Percentiles rank a stretch among this genome's conserved stretches.
These are phyloP conservation scores for Castor canadensis DNA, from an alignment of 2,113 vertebrate genomes.

Conservation along the genomic window DNA sequence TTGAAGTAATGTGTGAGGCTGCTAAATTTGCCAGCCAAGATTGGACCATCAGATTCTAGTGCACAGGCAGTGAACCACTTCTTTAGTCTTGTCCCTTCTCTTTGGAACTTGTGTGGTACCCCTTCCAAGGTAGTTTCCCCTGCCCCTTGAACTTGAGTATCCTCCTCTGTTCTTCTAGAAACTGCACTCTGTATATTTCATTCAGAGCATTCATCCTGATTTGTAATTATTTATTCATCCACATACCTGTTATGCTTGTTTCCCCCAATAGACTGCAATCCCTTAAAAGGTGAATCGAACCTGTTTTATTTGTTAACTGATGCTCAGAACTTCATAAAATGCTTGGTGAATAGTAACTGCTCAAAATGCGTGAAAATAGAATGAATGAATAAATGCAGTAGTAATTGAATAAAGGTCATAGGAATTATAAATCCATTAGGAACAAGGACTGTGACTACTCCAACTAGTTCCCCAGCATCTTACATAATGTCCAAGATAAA, in stretches of 20 bases:
- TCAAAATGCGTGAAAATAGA: not conserved
- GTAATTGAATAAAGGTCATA: not conserved
- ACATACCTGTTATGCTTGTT: not conserved
- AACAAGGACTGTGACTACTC: not conserved
- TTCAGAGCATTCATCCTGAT: not conserved
- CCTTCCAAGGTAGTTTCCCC: not conserved
- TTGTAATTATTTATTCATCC: not conserved
- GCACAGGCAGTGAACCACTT: not conserved
- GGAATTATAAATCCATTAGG: not conserved
- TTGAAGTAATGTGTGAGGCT: not conserved
- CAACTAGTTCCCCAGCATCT: not conserved
- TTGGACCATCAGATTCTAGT: not conserved
- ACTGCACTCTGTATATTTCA: not conserved
- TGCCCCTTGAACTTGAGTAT: not conserved
- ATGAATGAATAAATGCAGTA: not conserved
- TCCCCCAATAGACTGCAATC: not conserved
- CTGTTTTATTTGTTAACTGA: not conserved
- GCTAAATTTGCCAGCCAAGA: not conserved
- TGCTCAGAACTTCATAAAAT: not conserved
- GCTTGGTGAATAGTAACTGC: not conserved
- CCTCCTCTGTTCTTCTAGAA: not conserved
- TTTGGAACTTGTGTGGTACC: not conserved
- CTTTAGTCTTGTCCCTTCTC: not conserved
- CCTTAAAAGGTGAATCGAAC: not conserved
- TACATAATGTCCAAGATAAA: not conserved